Evolutionary conservation across 2,888 invertebrate genomes (phyloP).

Genomic region (Incurvaria masculella): DNA sequence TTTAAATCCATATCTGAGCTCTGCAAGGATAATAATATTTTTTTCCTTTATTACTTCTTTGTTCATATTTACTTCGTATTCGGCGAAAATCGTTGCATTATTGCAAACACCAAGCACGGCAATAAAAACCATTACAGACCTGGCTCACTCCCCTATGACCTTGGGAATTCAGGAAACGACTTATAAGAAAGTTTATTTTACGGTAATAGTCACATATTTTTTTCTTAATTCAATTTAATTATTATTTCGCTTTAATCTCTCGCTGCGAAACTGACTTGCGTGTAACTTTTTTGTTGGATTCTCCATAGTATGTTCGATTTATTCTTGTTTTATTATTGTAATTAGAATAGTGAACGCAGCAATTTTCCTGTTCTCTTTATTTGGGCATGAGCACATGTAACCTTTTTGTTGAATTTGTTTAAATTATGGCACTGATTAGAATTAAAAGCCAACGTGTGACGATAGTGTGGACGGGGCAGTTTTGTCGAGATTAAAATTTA

Average conservation of each 20-base stretch:
- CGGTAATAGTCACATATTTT: constrained; percentile 25
- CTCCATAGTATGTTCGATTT: too few relatives aligned
- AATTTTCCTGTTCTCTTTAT: neutral
- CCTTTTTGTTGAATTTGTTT: constrained; percentile 2
- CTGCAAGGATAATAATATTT: constrained; percentile 54
- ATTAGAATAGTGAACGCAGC: neutral
- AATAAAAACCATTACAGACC: constrained; percentile 50
- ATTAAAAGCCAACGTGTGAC: too few relatives aligned
- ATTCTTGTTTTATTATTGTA: neutral
- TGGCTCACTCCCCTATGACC: constrained; percentile 53
- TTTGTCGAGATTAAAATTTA: neutral
- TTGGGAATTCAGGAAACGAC: constrained; percentile 59
- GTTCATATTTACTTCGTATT: constrained; percentile 62
- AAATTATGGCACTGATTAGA: neutral
- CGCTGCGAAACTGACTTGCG: too few relatives aligned
- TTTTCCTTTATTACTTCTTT: constrained; percentile 52
- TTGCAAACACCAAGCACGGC: constrained; percentile 61
- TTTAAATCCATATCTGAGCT: constrained; percentile 39
- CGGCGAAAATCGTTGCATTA: constrained; percentile 63
- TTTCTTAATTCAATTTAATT: neutral
- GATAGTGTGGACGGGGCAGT: neutral
- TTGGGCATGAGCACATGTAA: neutral
- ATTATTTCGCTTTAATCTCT: neutral
- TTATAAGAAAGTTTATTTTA: constrained; percentile 57
- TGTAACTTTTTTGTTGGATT: too few relatives aligned